Evolutionary conservation across 2,888 invertebrate species (phyloP).

Genomic region (Diaperis boleti): DNA sequence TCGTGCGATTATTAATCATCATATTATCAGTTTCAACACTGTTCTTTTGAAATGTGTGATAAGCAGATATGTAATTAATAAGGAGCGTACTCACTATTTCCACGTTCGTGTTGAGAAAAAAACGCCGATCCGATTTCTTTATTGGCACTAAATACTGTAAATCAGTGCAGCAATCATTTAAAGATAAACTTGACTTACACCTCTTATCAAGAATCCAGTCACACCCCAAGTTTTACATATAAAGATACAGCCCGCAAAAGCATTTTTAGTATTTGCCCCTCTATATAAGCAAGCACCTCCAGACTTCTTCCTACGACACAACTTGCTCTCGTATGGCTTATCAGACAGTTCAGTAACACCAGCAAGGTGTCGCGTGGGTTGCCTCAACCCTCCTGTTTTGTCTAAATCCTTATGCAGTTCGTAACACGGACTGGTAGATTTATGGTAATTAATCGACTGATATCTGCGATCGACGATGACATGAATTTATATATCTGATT

Average conservation of each 20-base stretch:
- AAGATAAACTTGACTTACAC: too few species aligned
- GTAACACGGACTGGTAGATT: constrained; percentile 44
- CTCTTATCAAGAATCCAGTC: constrained; percentile 8
- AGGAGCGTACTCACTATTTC: too few species aligned
- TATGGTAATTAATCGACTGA: constrained; percentile 49
- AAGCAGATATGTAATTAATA: constrained; percentile 14
- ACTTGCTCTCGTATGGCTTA: constrained; percentile 45
- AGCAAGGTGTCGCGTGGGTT: constrained; percentile 53
- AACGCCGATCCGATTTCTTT: too few species aligned
- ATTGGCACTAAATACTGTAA: constrained; percentile 15
- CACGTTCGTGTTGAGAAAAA: too few species aligned
- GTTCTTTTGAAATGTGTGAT: constrained; percentile 11
- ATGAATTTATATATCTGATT: too few species aligned
- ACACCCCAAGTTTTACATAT: constrained; percentile 17
- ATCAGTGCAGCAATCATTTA: too few species aligned
- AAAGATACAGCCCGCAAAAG: constrained; percentile 1
- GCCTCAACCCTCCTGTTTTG: constrained; percentile 40
- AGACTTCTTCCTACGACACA: constrained; percentile 34
- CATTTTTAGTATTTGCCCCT: constrained; percentile 24
- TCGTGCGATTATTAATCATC: background rate
- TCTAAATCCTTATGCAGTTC: constrained; percentile 32
- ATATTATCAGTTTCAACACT: background rate
- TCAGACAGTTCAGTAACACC: constrained; percentile 47
- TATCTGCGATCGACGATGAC: constrained; percentile 31
- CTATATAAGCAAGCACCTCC: constrained; percentile 40